Base-by-base conservation (phyloP, 2,888 invertebrate genomes). In the Mesoligia furuncula region DNA sequence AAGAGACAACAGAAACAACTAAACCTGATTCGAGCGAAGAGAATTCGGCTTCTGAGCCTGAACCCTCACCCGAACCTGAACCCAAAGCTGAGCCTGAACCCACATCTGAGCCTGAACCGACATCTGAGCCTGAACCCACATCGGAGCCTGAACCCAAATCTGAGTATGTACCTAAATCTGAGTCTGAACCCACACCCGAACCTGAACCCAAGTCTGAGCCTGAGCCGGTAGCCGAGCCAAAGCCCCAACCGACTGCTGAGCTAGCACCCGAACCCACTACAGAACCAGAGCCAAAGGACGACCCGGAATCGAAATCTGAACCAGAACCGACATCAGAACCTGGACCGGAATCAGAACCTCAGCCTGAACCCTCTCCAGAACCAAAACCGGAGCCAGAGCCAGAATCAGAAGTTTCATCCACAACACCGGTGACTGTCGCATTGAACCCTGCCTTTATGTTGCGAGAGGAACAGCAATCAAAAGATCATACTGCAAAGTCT, bases 281-380 rank as follows among this genome's bases (percentile, higher is more conserved):
- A 62, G 87, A 90, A 83, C 89, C 91, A 5, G 89, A 87, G 80
- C 85, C 89, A 24, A 69, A 57, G 7, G 57, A n/a, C 17, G 36
- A 75, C n/a, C 11, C n/a, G 36, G n/a, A 36, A 62, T 17, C 36
- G 36, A 87, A 86, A 82, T 84, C 90, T n/a, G 88, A 91, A 80
- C 81, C 93, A 0, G 78, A 83, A 57, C 80, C 90, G 0, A 90
- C 93, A 80, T 85, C 92, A 2, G 90, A 92, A 83, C 81, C 90
- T 3, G 88, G 89, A 82, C 84, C 88, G 0, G 83, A 89, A 57
- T 79, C 89, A 7, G 85, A 88, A 82, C 73, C 89, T 54, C n/a
- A 54, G 54, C 54, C 54, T 9, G 54, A 54, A 54, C n/a, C 54
- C 54, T 54, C 24, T 24, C n/a, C 64, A 27, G 73, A 73, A 81